Evolutionary conservation across 2,888 invertebrate species (phyloP).

Genomic region (Archaeoteleia sp.): DNA sequence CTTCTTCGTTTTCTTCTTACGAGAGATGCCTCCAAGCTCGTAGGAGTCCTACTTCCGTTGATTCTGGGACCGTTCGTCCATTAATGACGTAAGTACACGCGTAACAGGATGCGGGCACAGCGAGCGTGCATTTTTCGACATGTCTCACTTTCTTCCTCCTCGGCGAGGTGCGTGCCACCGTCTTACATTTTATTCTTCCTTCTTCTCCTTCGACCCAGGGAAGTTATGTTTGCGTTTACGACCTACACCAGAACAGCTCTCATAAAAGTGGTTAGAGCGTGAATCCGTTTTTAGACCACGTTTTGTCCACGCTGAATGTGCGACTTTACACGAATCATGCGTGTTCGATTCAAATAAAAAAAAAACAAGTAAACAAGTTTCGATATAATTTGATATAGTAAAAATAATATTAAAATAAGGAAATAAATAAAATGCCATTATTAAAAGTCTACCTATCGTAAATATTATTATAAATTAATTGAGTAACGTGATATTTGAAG

Average conservation of each 20-base stretch:
- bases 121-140: constrained; percentile 37
- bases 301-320: constrained; percentile 36
- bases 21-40: constrained; percentile 27
- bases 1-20: constrained; percentile 41
- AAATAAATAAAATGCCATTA: too few relatives aligned
- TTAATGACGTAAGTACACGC: constrained; percentile 54
- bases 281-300: constrained; percentile 40
- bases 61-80: constrained; percentile 57
- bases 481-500: too few relatives aligned
- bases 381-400: too few relatives aligned
- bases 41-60: constrained; percentile 48
- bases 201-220: constrained; percentile 1
- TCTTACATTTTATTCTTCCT: constrained; percentile 23
- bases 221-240: constrained; percentile 39
- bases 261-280: constrained; percentile 51
- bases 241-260: constrained; percentile 32
- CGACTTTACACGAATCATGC: constrained; percentile 32
- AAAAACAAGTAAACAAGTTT: too few relatives aligned
- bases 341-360: too few relatives aligned
- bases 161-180: constrained; percentile 4
- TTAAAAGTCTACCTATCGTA: too few relatives aligned
- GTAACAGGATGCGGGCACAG: constrained; percentile 52
- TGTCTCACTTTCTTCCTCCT: constrained; percentile 56
- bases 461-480: too few relatives aligned
- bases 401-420: too few relatives aligned